Evolutionary conservation across 2,113 vertebrate genomes (phyloP).

Genomic region (Rhizomys pruinosus): DNA sequence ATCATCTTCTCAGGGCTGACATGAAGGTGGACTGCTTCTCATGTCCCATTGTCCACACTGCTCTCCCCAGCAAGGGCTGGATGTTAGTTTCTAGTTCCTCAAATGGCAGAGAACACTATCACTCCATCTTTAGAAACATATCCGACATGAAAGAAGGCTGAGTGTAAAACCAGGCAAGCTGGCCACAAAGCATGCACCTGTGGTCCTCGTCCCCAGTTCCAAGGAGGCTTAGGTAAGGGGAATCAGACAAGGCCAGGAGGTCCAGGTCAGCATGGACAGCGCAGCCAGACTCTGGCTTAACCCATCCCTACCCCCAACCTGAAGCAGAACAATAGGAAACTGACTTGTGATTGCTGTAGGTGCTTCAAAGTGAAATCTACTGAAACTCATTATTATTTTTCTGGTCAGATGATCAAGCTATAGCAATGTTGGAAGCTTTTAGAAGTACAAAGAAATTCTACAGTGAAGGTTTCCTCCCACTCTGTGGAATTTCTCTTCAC

Average conservation of each 20-base stretch:
- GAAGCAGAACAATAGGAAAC: background rate
- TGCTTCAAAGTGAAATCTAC: background rate
- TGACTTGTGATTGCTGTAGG: background rate
- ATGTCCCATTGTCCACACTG: no score
- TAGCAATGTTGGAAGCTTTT: background rate
- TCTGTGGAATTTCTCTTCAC: no score
- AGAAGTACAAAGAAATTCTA: background rate
- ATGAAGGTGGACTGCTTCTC: no score
- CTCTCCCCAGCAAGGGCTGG: no score
- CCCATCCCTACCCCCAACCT: background rate
- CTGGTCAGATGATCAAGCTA: background rate
- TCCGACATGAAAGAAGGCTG: background rate
- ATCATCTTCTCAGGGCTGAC: background rate
- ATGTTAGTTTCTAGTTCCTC: background rate
- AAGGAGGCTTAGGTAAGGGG: background rate
- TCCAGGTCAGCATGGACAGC: background rate
- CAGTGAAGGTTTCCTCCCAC: no score
- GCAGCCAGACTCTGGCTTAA: background rate
- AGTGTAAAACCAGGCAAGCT: background rate
- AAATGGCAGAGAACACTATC: conserved; percentile 32
- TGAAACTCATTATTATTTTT: background rate
- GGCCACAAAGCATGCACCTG: background rate
- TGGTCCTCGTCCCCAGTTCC: no score
- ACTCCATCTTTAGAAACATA: background rate
- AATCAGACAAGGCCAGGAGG: background rate